Base-by-base conservation (phyloP, 2,797 vertebrate species). In the Cynopterus sphinx region DNA sequence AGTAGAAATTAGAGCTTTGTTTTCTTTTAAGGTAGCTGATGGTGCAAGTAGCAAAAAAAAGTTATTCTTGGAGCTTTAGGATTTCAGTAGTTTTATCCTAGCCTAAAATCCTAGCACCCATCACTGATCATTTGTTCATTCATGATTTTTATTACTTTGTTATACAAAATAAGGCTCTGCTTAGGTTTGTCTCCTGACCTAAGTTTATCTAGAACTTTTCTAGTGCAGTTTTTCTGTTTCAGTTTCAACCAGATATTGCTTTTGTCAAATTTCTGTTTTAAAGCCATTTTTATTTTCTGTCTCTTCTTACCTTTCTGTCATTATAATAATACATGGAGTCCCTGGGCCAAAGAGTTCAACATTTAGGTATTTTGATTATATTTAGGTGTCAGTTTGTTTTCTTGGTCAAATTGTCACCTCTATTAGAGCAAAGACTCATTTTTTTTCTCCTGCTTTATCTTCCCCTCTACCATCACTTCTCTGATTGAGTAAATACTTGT, bases 321-420 rank as follows among this genome's bases (percentile, higher is more conserved):
- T 43, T 82, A 31, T 92, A 77, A 59, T 89, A 84, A 57, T 13
- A 22, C 13, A 26, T n/a, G 49, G 78, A 83, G 26, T 86, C 49
- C 73, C 46, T 67, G 16, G 28, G 90, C 13, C 68, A 73, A 51
- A 57, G 46, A 68, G 63, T 83, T 78, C 36, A 73, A 46, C 33
- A 70, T 88, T 68, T 85, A 57, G 31, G 12, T 73, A 33, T 91
- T 74, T 65, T 68, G 15, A 70, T 87, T 93, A 57, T 46, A 91
- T 93, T 93, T 89, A 43, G 41, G 0, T 86, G n/a, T 78, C 17
- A 46, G 15, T 91, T 91, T 94, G 84, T 78, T 90, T 87, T 31
- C 13, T 85, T 5, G 61, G 55, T 77, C 71, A 51, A 65, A 82
- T 36, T 91, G 43, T 95, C 36, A 81, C 70, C 36, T 84, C 22